Conservation (phyloP, 2,113 vertebrate genomes). For the Tyto alba region DNA sequence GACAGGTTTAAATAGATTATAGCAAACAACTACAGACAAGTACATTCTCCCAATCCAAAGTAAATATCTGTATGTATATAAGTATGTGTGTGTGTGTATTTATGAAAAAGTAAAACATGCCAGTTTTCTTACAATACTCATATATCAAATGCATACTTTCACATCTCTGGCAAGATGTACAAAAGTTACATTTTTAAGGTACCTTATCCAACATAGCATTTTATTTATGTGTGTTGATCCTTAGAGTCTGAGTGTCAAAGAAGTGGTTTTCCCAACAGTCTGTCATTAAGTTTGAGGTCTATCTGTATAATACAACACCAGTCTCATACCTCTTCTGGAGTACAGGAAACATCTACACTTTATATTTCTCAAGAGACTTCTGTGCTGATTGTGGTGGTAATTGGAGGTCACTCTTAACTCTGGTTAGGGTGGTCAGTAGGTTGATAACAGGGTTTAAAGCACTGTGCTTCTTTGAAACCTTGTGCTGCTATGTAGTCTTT, state of each 20-base stretch:
- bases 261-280: background rate
- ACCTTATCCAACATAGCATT: background rate
- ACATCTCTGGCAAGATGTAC: background rate
- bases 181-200: background rate
- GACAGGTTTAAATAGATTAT: background rate
- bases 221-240: background rate
- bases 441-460: constrained; percentile 15
- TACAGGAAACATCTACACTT: background rate
- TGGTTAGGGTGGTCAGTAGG: background rate
- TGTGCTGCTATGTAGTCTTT: constrained; percentile 31
- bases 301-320: background rate
- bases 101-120: background rate
- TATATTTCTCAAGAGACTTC: background rate
- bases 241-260: background rate
- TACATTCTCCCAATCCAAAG: background rate
- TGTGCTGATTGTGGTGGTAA: background rate
- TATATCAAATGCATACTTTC: background rate
- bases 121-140: background rate
- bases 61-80: background rate
- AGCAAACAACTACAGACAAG: background rate
- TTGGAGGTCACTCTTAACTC: background rate
- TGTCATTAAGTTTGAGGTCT: background rate
- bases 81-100: background rate
- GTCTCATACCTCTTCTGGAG: background rate
- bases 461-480: constrained; percentile 24